Evolutionary conservation across 92 coral and sea anemone genomes (phyloP).

Genomic region (Porites lobata): DNA sequence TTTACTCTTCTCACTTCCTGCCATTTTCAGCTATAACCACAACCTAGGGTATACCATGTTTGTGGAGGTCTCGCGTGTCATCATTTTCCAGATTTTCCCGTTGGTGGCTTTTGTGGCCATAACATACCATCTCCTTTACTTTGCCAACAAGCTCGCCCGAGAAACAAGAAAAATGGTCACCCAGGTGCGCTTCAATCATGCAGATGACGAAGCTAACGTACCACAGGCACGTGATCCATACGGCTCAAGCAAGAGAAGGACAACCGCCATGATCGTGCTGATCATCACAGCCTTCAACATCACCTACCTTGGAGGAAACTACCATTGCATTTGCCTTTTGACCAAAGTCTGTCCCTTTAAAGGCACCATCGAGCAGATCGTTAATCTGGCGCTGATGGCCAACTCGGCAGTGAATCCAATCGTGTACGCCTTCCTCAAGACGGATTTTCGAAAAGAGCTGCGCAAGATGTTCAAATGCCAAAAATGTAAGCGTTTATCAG

Average conservation of each 20-base stretch:
- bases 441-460: neutral
- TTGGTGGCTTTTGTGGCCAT: neutral
- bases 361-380: neutral
- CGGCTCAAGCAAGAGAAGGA: neutral
- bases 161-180: neutral
- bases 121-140: neutral
- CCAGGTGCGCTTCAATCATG: conserved; percentile 20
- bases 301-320: conserved; percentile 5
- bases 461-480: neutral
- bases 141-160: neutral
- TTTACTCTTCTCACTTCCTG: neutral
- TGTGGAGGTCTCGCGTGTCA: neutral
- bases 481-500: neutral
- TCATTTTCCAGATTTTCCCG: conserved; percentile 7
- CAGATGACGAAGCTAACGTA: neutral
- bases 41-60: neutral
- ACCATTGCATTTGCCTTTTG: neutral
- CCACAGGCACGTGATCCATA: neutral
- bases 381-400: neutral
- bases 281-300: conserved; percentile 6
- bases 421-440: neutral
- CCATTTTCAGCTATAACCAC: neutral
- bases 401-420: neutral
- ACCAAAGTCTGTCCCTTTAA: neutral
- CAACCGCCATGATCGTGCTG: neutral